phyloP scores from a whole-genome alignment of 2,888 invertebrate genomes.

The Invenusta paracnida region DNA sequence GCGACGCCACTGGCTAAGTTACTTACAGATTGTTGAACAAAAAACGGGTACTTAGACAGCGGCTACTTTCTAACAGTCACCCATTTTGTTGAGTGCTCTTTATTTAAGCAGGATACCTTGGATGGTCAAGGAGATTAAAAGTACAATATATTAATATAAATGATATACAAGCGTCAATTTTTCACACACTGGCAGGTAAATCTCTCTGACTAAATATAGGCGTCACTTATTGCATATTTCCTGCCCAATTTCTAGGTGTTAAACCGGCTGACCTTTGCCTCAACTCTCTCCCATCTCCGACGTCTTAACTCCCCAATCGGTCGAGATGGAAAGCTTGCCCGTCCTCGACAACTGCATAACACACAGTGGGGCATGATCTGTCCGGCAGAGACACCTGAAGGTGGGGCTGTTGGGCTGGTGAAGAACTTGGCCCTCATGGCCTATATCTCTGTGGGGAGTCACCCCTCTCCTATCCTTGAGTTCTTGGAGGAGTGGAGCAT shows the following conservation, averaged over 20 bases:
- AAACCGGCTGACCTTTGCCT: conserved; percentile 93
- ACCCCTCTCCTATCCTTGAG: conserved; percentile 96
- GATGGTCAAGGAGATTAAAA: too few species aligned
- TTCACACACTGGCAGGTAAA: too few species aligned
- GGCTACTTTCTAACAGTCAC: too few species aligned
- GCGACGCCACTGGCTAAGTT: too few species aligned
- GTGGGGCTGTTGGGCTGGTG: conserved; percentile 73
- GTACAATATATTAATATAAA: too few species aligned
- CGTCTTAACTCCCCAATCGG: conserved; percentile 98
- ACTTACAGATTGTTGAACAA: too few species aligned
- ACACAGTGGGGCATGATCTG: conserved; percentile 99
- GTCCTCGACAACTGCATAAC: conserved; percentile 96
- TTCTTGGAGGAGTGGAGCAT: conserved; percentile 99
- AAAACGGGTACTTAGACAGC: too few species aligned
- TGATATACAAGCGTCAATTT: too few species aligned
- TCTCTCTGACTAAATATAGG: too few species aligned
- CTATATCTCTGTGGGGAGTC: conserved; percentile 94
- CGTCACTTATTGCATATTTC: too few species aligned
- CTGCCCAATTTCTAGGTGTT: conserved; percentile 79
- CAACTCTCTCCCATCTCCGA: conserved; percentile 91
- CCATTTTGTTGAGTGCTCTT: too few species aligned
- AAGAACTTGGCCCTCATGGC: conserved; percentile 99
- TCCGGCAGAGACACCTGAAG: conserved; percentile 96
- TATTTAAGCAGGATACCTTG: too few species aligned
- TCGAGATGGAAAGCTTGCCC: conserved; percentile 94